A percentile compares a stretch with the other conserved stretches of the same genome.
Conservation (phyloP, 2,113 vertebrate genomes). For the Actenoides lindsayi region DNA sequence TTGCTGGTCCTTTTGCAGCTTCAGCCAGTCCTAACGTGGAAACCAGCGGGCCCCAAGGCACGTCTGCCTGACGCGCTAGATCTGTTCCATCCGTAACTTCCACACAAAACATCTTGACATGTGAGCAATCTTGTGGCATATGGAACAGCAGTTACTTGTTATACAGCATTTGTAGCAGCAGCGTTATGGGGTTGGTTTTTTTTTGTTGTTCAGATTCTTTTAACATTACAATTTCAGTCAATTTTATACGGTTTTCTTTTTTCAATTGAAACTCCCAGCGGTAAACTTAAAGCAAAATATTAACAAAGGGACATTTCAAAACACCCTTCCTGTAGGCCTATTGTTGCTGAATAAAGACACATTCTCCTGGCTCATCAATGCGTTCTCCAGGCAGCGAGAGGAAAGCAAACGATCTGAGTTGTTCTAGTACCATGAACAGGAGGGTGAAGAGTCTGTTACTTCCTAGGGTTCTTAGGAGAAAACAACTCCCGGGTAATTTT, state of each 20-base stretch:
- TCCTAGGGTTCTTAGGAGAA: background rate
- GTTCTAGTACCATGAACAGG: background rate
- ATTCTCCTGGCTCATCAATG: background rate
- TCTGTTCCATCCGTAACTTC: background rate
- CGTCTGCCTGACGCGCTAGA: background rate
- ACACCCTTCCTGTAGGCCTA: background rate
- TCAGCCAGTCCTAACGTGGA: conserved; percentile 1
- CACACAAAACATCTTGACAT: background rate
- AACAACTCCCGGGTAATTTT: background rate
- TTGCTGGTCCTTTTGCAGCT: background rate
- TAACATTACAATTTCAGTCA: background rate
- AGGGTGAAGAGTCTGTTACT: background rate
- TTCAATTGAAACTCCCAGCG: background rate
- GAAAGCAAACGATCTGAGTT: background rate
- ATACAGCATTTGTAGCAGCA: background rate
- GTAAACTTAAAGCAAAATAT: background rate
- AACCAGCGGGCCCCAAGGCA: background rate
- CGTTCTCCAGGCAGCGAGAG: background rate
- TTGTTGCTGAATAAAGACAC: background rate
- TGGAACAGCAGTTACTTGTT: background rate
- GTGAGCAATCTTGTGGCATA: background rate
- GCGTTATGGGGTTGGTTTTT: no score
- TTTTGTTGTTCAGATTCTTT: background rate
- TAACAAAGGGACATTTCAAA: background rate
- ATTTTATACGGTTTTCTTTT: background rate